Base-by-base conservation (phyloP, 2,888 invertebrate species). In the Aquatica leii region DNA sequence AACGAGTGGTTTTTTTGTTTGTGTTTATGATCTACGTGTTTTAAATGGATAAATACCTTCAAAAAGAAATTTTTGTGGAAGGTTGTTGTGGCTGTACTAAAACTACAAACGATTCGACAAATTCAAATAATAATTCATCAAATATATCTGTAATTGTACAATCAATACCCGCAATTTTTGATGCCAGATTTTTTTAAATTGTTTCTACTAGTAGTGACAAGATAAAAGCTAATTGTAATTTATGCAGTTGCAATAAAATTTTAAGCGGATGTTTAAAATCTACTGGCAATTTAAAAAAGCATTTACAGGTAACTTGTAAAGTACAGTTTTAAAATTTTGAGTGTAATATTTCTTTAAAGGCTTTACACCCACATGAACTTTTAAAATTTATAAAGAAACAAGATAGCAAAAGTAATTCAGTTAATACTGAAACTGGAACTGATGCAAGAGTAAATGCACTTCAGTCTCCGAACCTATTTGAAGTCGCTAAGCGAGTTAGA, bases 261-360 rank as follows among this genome's bases (percentile, higher is more conserved):
- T 37, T 37, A 12, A 37, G 37, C 12, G 37, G 37, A 37, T 37
- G 37, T 37, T 37, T 37, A 37, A 37, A 11, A 37, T 9, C 37
- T 37, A 37, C 37, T 37, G 37, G 11, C 37, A 37, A 37, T 12
- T 37, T 37, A 11, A 37, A 37, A 37, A 37, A 5, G 12, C 37
- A 37, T 12, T n/a, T 37, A 37, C 37, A 2, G 37, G 37, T 37
- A 37, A 37, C 37, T 37, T 37, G 12, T 37, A 2, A 37, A 37
- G 12, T 37, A 37, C 37, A 37, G 12, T 9, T n/a, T n/a, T 31
- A 31, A 9, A 2, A n/a, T 37, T n/a, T 12, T 37, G n/a, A 37
- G 12, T 37, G 37, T 37, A 37, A 37, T 37, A 37, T 37, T 37
- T n/a, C 12, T 37, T 37, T 37, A 37, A 37, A 37, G 37, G 37